Conservation (phyloP, 2,888 invertebrate species). For the Platycheirus albimanus region DNA sequence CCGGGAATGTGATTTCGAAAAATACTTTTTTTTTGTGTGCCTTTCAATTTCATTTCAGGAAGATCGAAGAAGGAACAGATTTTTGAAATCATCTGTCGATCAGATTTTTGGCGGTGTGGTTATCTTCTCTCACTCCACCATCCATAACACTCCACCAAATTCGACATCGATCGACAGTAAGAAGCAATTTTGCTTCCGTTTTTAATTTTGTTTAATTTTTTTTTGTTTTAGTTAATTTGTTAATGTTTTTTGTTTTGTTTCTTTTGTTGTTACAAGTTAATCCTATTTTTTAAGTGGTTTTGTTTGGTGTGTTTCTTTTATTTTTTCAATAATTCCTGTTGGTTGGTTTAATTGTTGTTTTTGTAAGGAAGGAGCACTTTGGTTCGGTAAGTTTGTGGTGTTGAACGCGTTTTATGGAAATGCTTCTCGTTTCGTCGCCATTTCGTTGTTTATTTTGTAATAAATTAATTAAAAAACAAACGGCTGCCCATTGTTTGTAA, state of each 20-base stretch:
- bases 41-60: too few species aligned
- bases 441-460: too few species aligned
- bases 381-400: too few species aligned
- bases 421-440: too few species aligned
- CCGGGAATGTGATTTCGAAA: slow-evolving; percentile 54
- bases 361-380: too few species aligned
- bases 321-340: not conserved
- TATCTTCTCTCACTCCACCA: slow-evolving; percentile 28
- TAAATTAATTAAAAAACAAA: too few species aligned
- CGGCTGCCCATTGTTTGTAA: too few species aligned
- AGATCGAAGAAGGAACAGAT: slow-evolving; percentile 40
- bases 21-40: slow-evolving; percentile 3
- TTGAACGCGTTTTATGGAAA: too few species aligned
- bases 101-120: slow-evolving; percentile 71
- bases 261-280: slow-evolving; percentile 8
- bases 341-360: not conserved
- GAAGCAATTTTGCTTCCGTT: slow-evolving; percentile 39
- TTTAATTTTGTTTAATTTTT: slow-evolving; percentile 35
- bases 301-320: not conserved
- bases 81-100: slow-evolving; percentile 69
- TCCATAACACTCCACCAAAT: too few species aligned
- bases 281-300: slow-evolving; percentile 22
- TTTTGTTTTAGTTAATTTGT: slow-evolving; percentile 27
- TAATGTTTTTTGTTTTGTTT: slow-evolving; percentile 33
- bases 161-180: too few species aligned